A percentile compares a stretch with the other conserved stretches of the same genome.
phyloP scores from a whole-genome alignment of 2,113 vertebrate species.

The Cynoglossus semilaevis region DNA sequence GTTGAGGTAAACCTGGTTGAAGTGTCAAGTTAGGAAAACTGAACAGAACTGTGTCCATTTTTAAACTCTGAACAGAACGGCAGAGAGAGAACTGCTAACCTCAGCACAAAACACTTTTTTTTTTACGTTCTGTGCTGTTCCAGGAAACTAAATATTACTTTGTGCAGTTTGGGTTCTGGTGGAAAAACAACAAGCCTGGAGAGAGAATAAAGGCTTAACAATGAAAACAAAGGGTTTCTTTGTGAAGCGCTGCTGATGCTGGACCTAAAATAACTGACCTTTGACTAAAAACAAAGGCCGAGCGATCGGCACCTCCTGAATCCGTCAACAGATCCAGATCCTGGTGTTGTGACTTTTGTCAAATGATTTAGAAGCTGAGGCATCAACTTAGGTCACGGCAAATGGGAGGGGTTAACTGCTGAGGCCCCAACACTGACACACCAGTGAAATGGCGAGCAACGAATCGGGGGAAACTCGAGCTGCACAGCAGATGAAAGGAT shows the following conservation, averaged over 20 bases:
- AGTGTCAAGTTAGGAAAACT: background rate
- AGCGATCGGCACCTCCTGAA: constrained; percentile 39
- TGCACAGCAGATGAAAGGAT: constrained; percentile 32
- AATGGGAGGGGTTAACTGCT: constrained; percentile 26
- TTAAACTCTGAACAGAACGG: background rate
- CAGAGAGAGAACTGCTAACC: background rate
- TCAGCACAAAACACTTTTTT: background rate
- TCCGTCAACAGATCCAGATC: constrained; percentile 29
- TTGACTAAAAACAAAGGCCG: constrained; percentile 43
- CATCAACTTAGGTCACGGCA: constrained; percentile 14
- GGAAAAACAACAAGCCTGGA: constrained; percentile 11
- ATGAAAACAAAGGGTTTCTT: constrained; percentile 33
- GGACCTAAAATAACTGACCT: constrained; percentile 55
- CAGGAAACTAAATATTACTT: constrained; percentile 3
- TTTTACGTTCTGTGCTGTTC: background rate
- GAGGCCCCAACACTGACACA: background rate
- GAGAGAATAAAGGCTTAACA: constrained; percentile 24
- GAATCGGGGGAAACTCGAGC: constrained; percentile 12
- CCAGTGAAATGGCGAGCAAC: background rate
- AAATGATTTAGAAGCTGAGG: constrained; percentile 17
- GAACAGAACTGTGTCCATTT: background rate
- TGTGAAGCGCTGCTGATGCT: constrained; percentile 17
- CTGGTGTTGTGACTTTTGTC: constrained; percentile 8
- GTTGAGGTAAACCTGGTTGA: background rate
- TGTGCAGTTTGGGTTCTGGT: constrained; percentile 6